Evolutionary conservation across 1,140 invertebrate genomes (phyloP).

Genomic region (Asbolus verrucosus): DNA sequence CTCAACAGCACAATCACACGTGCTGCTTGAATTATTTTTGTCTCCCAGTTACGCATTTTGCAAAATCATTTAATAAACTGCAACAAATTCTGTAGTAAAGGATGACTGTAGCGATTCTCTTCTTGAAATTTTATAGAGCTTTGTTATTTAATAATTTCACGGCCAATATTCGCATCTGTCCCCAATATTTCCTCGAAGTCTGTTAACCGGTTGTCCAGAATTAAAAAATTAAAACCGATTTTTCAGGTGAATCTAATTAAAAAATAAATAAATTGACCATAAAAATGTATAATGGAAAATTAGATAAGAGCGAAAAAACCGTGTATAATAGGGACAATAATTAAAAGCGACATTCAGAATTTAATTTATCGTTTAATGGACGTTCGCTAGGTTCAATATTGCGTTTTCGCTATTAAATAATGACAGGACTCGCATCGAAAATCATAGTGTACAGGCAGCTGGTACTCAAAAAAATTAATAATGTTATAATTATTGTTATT

Average conservation of each 20-base stretch:
- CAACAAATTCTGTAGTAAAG: no score
- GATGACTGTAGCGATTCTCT: no score
- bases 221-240: constrained; percentile 18
- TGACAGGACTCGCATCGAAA: background rate
- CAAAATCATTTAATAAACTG: background rate
- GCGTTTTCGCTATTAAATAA: background rate
- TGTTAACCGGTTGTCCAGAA: no score
- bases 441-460: constrained; percentile 1
- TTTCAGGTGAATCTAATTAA: constrained; percentile 14
- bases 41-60: no score
- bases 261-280: constrained; percentile 19
- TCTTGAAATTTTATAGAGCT: no score
- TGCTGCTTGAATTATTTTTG: no score
- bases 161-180: background rate
- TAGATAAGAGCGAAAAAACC: constrained; percentile 3
- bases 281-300: constrained; percentile 27
- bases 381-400: constrained; percentile 6
- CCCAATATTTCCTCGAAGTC: background rate
- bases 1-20: no score
- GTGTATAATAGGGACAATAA: constrained; percentile 4
- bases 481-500: constrained; percentile 26
- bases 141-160: constrained; percentile 36
- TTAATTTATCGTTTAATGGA: constrained; percentile 13
- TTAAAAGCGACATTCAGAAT: constrained; percentile 11
- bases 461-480: constrained; percentile 10